These are phyloP conservation scores for Acromyrmex echinatior DNA, from an alignment of 1,140 invertebrate species.

Conservation along the genomic window DNA sequence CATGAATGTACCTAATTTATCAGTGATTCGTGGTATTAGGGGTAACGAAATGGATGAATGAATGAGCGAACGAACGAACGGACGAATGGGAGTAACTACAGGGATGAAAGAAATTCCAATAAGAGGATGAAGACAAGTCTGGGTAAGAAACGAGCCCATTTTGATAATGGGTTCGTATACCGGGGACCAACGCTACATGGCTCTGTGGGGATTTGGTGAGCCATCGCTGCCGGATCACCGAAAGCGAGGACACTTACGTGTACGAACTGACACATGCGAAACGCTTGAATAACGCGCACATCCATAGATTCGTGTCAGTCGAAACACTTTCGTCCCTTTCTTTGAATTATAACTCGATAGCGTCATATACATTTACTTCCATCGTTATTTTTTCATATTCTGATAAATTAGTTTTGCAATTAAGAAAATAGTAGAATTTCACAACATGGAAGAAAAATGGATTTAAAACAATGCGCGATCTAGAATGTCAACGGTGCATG, in stretches of 20 bases:
- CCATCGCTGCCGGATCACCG: constrained; percentile 79
- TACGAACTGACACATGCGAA: constrained; percentile 56
- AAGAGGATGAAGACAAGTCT: constrained; percentile 76
- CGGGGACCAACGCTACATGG: constrained; percentile 76
- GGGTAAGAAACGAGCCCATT: constrained; percentile 84
- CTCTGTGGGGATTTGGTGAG: constrained; percentile 83
- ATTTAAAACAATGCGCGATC: background rate
- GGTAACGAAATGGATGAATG: constrained; percentile 29
- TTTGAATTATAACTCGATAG: constrained; percentile 77
- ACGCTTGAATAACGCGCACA: constrained; percentile 18
- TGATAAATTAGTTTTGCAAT: background rate
- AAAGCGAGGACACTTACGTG: constrained; percentile 73
- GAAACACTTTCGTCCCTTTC: constrained; percentile 43
- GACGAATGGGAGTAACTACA: constrained; percentile 64
- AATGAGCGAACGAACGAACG: constrained; percentile 16
- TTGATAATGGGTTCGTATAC: constrained; percentile 84
- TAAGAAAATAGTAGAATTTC: constrained; percentile 1
- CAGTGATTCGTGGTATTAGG: constrained; percentile 63
- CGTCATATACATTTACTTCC: constrained; percentile 12
- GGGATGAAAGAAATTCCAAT: constrained; percentile 77
- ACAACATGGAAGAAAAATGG: background rate
- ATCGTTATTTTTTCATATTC: background rate
- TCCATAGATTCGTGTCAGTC: constrained; percentile 56
- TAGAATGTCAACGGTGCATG: background rate
- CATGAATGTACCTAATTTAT: constrained; percentile 69